Base-by-base conservation (phyloP, 2,797 vertebrate genomes). In the Astyanax mexicanus region DNA sequence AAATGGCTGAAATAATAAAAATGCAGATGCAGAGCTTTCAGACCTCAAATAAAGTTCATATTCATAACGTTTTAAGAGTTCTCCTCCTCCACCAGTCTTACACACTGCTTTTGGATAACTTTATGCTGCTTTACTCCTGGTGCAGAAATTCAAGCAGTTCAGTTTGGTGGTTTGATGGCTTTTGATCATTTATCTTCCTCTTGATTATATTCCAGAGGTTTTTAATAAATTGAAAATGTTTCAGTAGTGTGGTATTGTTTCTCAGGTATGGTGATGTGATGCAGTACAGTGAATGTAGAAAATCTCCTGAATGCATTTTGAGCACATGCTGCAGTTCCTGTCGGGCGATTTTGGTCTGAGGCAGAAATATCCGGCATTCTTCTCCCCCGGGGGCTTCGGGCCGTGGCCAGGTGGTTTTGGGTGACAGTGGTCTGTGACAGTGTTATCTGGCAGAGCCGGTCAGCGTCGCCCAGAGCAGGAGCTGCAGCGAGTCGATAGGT, bases 361-460 rank as follows among this genome's bases (percentile, higher is more conserved):
- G 54, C 35, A 3, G 57, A 52, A 49, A 66, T 74, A 66, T 40
- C 64, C 52, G 17, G 51, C 25, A 21, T 54, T 55, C 52, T 58
- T 69, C 40, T 60, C 64, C 70, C 68, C 32, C 58, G 6, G 19
- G 79, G 49, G 66, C 29, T 49, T 72, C 27, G 55, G 69, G 25
- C 65, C 17, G 45, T 37, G 68, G 62, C 68, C 19, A 69, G 29
- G 62, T n/a, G 61, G 55, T 66, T 77, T 65, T 54, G 52, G 77
- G 17, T 77, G 73, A 79, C 80, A 75, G 52, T 9, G 35, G 58
- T 10, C 69, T 19, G 76, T 73, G 73, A 82, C 64, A 68, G 57
- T 49, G 65, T 65, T 74, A 75, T 80, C 75, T 49, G 55, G 32
- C 17, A 45, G 61, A 49, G 52, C 57, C 12, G 68, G 72, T 77